phyloP scores from a whole-genome alignment of 2,888 invertebrate species.

The Pachliopta kotzebuea region DNA sequence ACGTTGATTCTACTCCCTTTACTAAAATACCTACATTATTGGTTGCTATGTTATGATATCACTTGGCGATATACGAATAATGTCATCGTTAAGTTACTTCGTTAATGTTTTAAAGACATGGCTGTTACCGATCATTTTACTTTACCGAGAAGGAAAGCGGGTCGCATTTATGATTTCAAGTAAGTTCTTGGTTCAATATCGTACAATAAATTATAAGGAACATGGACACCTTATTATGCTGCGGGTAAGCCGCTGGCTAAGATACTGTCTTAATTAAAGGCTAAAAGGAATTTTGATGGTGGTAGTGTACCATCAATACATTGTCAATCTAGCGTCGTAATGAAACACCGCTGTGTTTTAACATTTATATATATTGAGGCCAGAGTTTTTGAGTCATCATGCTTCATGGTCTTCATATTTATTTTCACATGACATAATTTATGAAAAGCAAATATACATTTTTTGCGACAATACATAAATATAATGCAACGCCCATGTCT shows the following conservation, averaged over 20 bases:
- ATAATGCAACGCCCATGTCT: not conserved
- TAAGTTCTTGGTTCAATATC: not conserved
- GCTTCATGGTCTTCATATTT: no score
- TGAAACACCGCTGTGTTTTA: not conserved
- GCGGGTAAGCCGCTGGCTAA: no score
- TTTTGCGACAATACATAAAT: not conserved
- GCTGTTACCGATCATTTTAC: constrained; percentile 54
- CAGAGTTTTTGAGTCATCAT: not conserved
- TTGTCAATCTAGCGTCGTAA: not conserved
- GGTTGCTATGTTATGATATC: constrained; percentile 72
- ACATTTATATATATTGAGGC: not conserved
- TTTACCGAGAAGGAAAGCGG: constrained; percentile 51
- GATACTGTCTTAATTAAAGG: no score
- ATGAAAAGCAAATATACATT: not conserved
- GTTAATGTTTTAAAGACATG: constrained; percentile 61
- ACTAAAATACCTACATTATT: constrained; percentile 70
- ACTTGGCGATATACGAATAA: constrained; percentile 69
- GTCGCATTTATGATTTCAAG: constrained; percentile 47
- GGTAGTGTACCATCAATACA: not conserved
- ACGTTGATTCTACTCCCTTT: constrained; percentile 77
- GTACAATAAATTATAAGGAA: not conserved
- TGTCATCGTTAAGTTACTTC: constrained; percentile 75
- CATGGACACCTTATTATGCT: no score
- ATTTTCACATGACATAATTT: no score
- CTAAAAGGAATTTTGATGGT: no score